Percentiles rank a stretch among this genome's conserved stretches.
These are phyloP conservation scores for Nannospalax galili DNA, from an alignment of 2,113 vertebrate species.

Conservation along the genomic window DNA sequence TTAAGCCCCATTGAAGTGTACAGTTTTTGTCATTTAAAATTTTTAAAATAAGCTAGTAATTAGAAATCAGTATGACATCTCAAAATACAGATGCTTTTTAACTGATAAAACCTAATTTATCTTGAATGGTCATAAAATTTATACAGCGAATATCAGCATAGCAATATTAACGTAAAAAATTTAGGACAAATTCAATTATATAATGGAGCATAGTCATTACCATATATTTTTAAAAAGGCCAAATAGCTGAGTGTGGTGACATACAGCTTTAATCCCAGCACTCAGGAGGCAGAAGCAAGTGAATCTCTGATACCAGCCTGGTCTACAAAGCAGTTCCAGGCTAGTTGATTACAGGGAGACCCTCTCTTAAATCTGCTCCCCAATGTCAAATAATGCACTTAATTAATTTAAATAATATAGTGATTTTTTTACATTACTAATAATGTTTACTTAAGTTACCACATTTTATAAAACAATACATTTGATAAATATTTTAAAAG, in stretches of 20 bases:
- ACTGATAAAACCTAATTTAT: not conserved
- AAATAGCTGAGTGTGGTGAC: not conserved
- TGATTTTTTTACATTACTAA: not conserved
- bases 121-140: not conserved
- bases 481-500: not conserved
- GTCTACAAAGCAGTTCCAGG: too few relatives aligned
- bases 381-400: not conserved
- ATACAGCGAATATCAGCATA: not conserved
- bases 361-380: too few relatives aligned
- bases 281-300: too few relatives aligned
- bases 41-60: not conserved
- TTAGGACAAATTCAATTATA: not conserved
- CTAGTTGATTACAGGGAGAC: too few relatives aligned
- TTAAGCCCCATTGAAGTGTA: not conserved
- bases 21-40: not conserved
- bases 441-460: not conserved
- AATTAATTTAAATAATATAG: conserved; percentile 3
- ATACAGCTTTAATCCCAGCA: too few relatives aligned
- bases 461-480: not conserved
- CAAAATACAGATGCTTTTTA: not conserved
- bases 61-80: conserved; percentile 16
- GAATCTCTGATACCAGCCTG: too few relatives aligned
- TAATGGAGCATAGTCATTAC: not conserved
- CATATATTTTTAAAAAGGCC: not conserved
- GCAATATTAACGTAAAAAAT: not conserved